These are phyloP conservation scores for Acanthopleura granulata DNA, from an alignment of 2,888 invertebrate genomes.

Conservation along the genomic window DNA sequence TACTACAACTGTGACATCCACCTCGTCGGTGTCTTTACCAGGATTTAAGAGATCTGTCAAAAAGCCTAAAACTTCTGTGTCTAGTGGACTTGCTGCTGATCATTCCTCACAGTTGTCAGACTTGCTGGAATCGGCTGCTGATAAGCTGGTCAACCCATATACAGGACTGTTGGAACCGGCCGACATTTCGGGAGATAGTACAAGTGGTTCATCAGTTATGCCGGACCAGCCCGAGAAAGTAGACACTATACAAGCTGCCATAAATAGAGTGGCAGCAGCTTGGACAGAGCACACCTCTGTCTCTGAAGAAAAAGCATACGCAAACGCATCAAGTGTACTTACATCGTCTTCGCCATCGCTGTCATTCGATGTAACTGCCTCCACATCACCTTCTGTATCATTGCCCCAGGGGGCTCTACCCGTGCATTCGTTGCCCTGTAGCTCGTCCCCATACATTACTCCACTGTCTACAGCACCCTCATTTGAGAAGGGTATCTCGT, in stretches of 20 bases:
- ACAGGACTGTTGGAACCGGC: conserved; percentile 58
- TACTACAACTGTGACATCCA: conserved; percentile 35
- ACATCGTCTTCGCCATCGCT: background rate
- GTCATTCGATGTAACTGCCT: background rate
- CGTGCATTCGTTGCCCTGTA: background rate
- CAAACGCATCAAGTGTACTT: background rate
- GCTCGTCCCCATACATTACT: background rate
- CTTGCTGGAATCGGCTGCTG: conserved; percentile 44
- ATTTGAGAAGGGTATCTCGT: background rate
- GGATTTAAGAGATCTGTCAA: background rate
- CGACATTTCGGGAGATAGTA: background rate
- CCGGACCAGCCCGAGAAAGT: background rate
- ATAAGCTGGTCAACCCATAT: conserved; percentile 61
- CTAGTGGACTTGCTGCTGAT: conserved; percentile 16
- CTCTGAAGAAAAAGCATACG: background rate
- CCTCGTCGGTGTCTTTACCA: conserved; percentile 20
- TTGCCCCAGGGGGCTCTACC: background rate
- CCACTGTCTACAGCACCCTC: conserved; percentile 3
- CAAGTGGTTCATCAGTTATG: background rate
- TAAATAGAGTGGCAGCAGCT: conserved; percentile 16
- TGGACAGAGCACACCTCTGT: background rate
- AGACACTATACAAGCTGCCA: conserved; percentile 9
- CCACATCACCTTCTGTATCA: background rate
- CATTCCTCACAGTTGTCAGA: conserved; percentile 21
- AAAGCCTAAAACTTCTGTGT: background rate